These are phyloP conservation scores for Mamestra configurata DNA, from an alignment of 1,140 invertebrate genomes.

Conservation along the genomic window DNA sequence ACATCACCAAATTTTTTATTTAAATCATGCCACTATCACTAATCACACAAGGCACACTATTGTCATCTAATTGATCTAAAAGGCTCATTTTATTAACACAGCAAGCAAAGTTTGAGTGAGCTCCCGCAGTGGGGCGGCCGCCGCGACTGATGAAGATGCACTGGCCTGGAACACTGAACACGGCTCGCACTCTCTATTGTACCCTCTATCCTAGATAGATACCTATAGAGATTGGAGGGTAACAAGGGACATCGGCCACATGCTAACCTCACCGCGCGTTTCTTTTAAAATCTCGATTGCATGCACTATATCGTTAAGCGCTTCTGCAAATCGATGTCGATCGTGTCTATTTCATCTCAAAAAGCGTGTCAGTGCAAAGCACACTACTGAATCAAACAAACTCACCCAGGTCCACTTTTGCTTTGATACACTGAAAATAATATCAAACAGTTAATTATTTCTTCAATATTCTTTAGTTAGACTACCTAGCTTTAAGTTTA, in stretches of 20 bases:
- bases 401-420: constrained; percentile 84
- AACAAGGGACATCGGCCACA: constrained; percentile 43
- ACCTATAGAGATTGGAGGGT: constrained; percentile 51
- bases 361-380: constrained; percentile 56
- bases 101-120: constrained; percentile 49
- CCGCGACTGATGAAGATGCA: constrained; percentile 79
- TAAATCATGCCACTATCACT: constrained; percentile 51
- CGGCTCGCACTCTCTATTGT: constrained; percentile 68
- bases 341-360: constrained; percentile 11
- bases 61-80: constrained; percentile 43
- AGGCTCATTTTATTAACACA: constrained; percentile 49
- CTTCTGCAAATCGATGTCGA: constrained; percentile 33
- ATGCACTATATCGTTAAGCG: constrained; percentile 45
- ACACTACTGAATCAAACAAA: constrained; percentile 65
- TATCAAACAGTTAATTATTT: constrained; percentile 66
- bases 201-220: constrained; percentile 55
- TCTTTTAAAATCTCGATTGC: constrained; percentile 42
- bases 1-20: constrained; percentile 35
- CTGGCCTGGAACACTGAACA: constrained; percentile 85
- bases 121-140: constrained; percentile 62
- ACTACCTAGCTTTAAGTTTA: constrained; percentile 19
- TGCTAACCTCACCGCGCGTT: constrained; percentile 16
- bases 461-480: constrained; percentile 1
- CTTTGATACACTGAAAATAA: constrained; percentile 86
- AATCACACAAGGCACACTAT: constrained; percentile 41